Percentiles rank a stretch among this genome's conserved stretches.
Evolutionary conservation across 1,140 invertebrate species (phyloP).

Genomic region (Caenorhabditis tropicalis): DNA sequence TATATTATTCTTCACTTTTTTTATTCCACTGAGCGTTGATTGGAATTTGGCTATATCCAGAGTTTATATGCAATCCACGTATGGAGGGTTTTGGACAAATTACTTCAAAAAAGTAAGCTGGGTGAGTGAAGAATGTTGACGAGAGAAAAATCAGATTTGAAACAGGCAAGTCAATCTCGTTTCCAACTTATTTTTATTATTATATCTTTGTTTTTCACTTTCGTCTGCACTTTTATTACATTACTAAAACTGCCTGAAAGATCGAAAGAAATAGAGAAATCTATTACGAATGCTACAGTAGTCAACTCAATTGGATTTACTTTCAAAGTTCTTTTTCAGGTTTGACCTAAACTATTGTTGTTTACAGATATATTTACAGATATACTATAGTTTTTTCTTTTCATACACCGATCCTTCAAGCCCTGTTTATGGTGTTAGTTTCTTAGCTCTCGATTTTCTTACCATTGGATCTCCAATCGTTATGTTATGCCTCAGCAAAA

Average conservation of each 20-base stretch:
- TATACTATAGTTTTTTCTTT: too few species aligned
- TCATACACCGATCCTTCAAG: not conserved
- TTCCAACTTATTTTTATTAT: slow-evolving; percentile 1
- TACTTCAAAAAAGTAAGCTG: not conserved
- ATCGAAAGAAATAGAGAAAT: not conserved
- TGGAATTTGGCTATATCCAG: not conserved
- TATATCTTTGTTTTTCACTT: not conserved
- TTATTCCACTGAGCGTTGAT: not conserved
- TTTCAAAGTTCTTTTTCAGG: not conserved
- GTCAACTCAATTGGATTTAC: not conserved
- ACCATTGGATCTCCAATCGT: not conserved
- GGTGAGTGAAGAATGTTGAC: not conserved
- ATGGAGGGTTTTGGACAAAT: not conserved
- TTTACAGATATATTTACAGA: too few species aligned
- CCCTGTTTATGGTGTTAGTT: too few species aligned
- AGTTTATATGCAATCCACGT: not conserved
- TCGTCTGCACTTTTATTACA: not conserved
- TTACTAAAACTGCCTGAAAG: not conserved
- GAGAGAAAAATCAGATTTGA: not conserved
- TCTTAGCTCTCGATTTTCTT: not conserved
- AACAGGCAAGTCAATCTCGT: not conserved
- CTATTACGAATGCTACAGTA: not conserved
- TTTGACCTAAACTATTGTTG: not conserved
- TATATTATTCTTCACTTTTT: not conserved
- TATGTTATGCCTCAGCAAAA: not conserved